Evolutionary conservation across 2,888 invertebrate species (phyloP).

Genomic region (Drosophila subquinaria): DNA sequence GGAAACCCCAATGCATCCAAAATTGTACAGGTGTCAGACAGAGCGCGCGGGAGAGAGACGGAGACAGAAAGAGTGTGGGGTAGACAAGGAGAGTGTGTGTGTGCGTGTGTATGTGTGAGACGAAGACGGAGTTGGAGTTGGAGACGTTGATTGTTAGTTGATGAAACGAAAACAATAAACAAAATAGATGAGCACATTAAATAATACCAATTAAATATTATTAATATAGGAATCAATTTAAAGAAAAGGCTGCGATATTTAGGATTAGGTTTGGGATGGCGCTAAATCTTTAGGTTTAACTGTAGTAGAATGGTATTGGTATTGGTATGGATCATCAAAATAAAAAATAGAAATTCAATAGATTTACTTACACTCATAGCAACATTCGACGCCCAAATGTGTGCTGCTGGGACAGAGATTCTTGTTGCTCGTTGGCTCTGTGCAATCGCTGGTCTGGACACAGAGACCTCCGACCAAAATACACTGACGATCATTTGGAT

Average conservation of each 20-base stretch:
- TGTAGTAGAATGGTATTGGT: slow-evolving; percentile 22
- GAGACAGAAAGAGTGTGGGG: slow-evolving; percentile 4
- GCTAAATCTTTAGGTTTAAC: slow-evolving; percentile 33
- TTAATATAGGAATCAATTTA: slow-evolving; percentile 36
- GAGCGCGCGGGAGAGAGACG: slow-evolving; percentile 11
- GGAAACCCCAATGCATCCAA: slow-evolving; percentile 10
- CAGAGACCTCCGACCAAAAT: slow-evolving; percentile 84
- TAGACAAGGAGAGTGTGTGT: slow-evolving; percentile 1
- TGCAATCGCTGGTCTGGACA: slow-evolving; percentile 81
- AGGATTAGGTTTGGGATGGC: slow-evolving; percentile 16
- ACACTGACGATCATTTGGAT: slow-evolving; percentile 82
- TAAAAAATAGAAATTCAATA: neutral
- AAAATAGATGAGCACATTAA: slow-evolving; percentile 41
- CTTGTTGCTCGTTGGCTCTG: slow-evolving; percentile 75
- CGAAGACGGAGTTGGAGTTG: slow-evolving; percentile 20
- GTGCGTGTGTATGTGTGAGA: neutral
- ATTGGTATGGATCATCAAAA: too few relatives aligned
- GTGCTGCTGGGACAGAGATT: slow-evolving; percentile 83
- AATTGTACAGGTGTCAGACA: slow-evolving; percentile 19
- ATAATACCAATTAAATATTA: slow-evolving; percentile 49
- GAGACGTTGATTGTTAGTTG: slow-evolving; percentile 23
- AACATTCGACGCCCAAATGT: slow-evolving; percentile 83
- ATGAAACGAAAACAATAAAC: slow-evolving; percentile 14
- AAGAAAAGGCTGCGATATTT: neutral
- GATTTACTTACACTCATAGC: slow-evolving; percentile 83